These are phyloP conservation scores for Gnatocerus cornutus DNA, from an alignment of 2,888 invertebrate species.

Conservation along the genomic window DNA sequence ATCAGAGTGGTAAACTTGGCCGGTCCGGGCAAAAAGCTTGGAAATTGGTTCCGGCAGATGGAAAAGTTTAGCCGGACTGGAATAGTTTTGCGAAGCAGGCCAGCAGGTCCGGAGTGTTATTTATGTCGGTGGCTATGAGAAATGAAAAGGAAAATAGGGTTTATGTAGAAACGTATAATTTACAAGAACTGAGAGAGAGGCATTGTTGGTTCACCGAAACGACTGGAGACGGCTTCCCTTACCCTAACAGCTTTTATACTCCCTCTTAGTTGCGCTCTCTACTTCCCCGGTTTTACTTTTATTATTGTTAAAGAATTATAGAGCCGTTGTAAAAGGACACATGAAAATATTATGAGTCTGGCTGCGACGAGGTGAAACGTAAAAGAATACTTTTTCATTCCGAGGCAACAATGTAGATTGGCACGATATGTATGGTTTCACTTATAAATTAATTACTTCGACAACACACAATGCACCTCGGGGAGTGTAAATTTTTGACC, in stretches of 20 bases:
- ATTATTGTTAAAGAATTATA: constrained; percentile 55
- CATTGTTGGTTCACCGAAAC: constrained; percentile 62
- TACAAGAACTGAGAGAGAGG: constrained; percentile 59
- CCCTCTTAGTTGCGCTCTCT: constrained; percentile 53
- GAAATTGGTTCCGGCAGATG: constrained; percentile 3
- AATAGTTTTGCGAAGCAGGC: constrained; percentile 19
- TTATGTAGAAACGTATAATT: constrained; percentile 66
- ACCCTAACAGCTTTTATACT: constrained; percentile 55
- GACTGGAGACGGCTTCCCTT: constrained; percentile 57
- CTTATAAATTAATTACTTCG: constrained; percentile 38
- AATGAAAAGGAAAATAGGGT: constrained; percentile 68
- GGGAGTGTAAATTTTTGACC: constrained; percentile 37
- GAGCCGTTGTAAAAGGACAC: constrained; percentile 44
- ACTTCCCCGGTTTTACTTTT: constrained; percentile 52
- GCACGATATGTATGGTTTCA: constrained; percentile 10
- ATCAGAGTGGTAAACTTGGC: not conserved
- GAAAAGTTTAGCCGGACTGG: constrained; percentile 4
- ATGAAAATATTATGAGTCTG: constrained; percentile 41
- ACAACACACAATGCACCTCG: constrained; percentile 8
- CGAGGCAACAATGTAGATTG: constrained; percentile 13
- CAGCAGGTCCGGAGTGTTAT: constrained; percentile 53
- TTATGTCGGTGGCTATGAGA: constrained; percentile 65
- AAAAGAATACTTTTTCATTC: constrained; percentile 24
- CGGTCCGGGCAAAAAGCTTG: not conserved
- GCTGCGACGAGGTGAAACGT: constrained; percentile 22